Evolutionary conservation across 2,888 invertebrate genomes (phyloP).

Genomic region (Hartigia nigra): DNA sequence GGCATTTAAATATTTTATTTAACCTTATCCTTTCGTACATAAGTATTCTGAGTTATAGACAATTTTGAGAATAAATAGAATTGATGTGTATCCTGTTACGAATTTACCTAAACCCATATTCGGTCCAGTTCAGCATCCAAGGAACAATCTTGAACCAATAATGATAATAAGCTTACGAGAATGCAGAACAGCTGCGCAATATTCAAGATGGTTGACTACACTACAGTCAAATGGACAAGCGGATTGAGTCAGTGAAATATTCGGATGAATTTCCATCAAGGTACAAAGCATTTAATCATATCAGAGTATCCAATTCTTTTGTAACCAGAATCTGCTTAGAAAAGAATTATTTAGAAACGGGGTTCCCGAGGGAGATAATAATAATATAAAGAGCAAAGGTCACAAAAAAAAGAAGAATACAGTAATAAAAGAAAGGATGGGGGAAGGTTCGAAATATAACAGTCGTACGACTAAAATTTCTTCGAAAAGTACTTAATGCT

Average conservation of each 20-base stretch:
- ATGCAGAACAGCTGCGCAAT: neutral
- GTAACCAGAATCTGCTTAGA: neutral
- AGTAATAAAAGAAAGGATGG: neutral
- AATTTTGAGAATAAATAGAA: neutral
- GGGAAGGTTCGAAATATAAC: neutral
- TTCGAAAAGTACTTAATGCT: neutral
- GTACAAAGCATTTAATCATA: neutral
- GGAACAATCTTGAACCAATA: neutral
- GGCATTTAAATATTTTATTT: neutral
- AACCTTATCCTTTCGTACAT: neutral
- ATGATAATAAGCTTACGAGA: neutral
- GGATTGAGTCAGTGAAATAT: neutral
- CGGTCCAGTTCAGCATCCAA: neutral
- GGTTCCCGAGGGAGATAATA: neutral
- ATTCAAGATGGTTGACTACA: neutral
- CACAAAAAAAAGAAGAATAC: neutral
- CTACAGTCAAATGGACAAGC: neutral
- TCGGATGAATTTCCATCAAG: neutral
- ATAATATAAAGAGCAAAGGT: neutral
- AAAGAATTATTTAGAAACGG: neutral
- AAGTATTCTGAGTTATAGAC: neutral
- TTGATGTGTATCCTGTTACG: neutral
- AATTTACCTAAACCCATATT: neutral
- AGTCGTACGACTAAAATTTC: neutral
- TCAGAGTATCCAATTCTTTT: neutral